A percentile compares a stretch with the other conserved stretches of the same genome.
Conservation (phyloP, 2,113 vertebrate species). For the Cryptotis parvus region DNA sequence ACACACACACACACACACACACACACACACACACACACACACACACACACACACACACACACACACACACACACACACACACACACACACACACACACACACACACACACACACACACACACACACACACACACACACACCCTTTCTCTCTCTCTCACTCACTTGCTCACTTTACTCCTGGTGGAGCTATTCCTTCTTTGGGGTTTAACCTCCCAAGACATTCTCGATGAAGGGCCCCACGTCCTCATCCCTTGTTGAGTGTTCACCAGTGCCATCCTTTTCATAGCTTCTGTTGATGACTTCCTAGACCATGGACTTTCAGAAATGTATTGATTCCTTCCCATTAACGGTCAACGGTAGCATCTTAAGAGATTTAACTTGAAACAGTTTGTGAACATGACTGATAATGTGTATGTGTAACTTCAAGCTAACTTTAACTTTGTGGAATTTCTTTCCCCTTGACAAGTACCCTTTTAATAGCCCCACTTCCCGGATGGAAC, state of each 20-base stretch:
- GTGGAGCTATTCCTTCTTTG: neutral
- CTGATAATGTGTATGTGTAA: neutral
- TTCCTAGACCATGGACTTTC: slow-evolving; percentile 11
- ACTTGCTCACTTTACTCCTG: neutral
- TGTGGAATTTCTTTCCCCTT: slow-evolving; percentile 77
- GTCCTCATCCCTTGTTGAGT: neutral
- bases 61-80: too few relatives aligned
- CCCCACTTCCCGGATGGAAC: slow-evolving; percentile 97
- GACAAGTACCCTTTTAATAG: slow-evolving; percentile 96
- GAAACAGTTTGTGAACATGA: slow-evolving; percentile 33
- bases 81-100: too few relatives aligned
- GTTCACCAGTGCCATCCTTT: neutral
- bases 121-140: too few relatives aligned
- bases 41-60: too few relatives aligned
- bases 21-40: too few relatives aligned
- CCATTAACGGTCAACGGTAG: neutral
- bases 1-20: too few relatives aligned
- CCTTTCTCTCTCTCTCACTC: rapidly evolving
- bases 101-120: too few relatives aligned
- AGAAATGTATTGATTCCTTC: slow-evolving; percentile 2
- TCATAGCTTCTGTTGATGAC: neutral
- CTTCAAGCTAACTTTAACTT: slow-evolving; percentile 54
- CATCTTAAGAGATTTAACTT: slow-evolving; percentile 29
- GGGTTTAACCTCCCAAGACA: slow-evolving; percentile 27
- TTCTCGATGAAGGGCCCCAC: neutral